A percentile compares a stretch with the other conserved stretches of the same genome.
Conservation (phyloP, 2,797 vertebrate genomes). For the Thunnus albacares region DNA sequence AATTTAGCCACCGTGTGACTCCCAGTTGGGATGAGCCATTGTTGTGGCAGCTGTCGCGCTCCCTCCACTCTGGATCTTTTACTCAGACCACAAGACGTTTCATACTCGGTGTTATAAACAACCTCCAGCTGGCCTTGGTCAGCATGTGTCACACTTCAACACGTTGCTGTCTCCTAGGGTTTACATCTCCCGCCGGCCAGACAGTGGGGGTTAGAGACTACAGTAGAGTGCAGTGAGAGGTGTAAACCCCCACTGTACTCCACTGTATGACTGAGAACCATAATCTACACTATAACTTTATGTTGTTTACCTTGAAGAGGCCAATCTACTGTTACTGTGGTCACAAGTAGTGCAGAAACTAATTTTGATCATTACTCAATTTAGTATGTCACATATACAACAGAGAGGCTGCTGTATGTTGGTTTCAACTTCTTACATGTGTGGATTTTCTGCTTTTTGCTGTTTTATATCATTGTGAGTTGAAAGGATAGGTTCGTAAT, state of each 20-base stretch:
- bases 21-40: conserved; percentile 35
- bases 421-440: neutral
- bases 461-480: too few relatives aligned
- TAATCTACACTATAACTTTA: neutral
- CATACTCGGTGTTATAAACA: conserved; percentile 80
- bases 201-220: neutral
- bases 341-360: neutral
- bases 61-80: conserved; percentile 41
- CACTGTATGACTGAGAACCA: neutral
- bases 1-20: conserved; percentile 8
- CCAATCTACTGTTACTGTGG: neutral
- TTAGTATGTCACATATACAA: neutral
- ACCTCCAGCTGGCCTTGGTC: conserved; percentile 74
- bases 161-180: conserved; percentile 54
- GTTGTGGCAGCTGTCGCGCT: conserved; percentile 67
- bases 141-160: conserved; percentile 60
- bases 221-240: too few relatives aligned
- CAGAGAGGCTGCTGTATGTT: neutral
- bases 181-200: conserved; percentile 25
- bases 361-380: neutral
- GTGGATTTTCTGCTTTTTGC: too few relatives aligned
- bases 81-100: conserved; percentile 30
- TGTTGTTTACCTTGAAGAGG: neutral
- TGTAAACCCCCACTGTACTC: neutral
- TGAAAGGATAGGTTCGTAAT: too few relatives aligned